A percentile compares a stretch with the other conserved stretches of the same genome.
phyloP scores from a whole-genome alignment of 2,888 invertebrate genomes.

The Plutella xylostella region DNA sequence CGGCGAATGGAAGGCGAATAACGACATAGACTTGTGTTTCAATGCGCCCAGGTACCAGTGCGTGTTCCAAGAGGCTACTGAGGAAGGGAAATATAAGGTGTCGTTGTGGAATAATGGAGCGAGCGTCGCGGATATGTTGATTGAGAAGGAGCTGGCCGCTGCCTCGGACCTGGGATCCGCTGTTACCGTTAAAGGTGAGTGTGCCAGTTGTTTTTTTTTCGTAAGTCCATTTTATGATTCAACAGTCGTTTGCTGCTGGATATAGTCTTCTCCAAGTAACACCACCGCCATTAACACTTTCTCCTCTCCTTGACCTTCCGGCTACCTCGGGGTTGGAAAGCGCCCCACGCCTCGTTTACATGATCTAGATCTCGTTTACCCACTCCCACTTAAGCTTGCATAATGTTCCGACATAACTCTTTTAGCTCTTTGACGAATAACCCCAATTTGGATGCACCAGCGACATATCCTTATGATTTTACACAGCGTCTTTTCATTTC shows the following conservation, averaged over 20 bases:
- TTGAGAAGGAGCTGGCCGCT: conserved; percentile 59
- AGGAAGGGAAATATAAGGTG: conserved; percentile 57
- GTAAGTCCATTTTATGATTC: no score
- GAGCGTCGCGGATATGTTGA: conserved; percentile 57
- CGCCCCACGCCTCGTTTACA: no score
- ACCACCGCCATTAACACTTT: no score
- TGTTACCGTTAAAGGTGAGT: conserved; percentile 52
- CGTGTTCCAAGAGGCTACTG: conserved; percentile 60
- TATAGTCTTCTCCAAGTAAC: no score
- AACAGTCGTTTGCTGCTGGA: no score
- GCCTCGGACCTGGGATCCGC: conserved; percentile 43
- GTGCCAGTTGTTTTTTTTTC: not conserved
- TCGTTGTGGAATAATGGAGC: conserved; percentile 56
- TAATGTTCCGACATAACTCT: not conserved
- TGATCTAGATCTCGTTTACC: no score
- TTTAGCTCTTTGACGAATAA: no score
- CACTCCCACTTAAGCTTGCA: not conserved
- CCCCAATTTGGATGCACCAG: no score
- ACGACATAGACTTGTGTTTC: conserved; percentile 71
- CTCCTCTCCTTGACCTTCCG: no score
- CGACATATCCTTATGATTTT: no score
- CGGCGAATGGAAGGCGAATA: conserved; percentile 68
- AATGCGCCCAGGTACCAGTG: conserved; percentile 71
- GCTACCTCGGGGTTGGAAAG: no score
- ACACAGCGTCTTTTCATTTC: no score